Evolutionary conservation across 2,888 invertebrate genomes (phyloP), one percentile per base, ranked within the genome.

Genomic region (Spisula solida): DNA sequence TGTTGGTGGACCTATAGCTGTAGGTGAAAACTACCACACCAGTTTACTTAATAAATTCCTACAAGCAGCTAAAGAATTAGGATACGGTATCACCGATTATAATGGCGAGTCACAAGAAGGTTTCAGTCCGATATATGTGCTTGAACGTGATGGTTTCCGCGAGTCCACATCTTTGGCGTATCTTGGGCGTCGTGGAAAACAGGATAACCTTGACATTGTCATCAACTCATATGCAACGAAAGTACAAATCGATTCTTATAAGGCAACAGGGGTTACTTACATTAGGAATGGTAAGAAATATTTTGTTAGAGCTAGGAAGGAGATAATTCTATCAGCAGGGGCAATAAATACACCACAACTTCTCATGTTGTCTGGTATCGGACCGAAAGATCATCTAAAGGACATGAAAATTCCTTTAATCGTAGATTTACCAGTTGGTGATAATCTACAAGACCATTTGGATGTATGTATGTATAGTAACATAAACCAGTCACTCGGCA

Each of bases 51-150:
- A 95, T 34, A 91, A 93, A 41, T 94, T 96, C 87, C 83, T 96
- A 5, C 95, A 97, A 83, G 98, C 98, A 75, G 97, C 97, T 18
- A 95, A 97, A 94, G 97, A 97, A 96, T 96, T 98, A 94, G 97
- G 97, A 55, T 97, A 97, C 95, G 92, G 96, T 0, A 94, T 97
- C 55, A 93, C 97, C 78, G 97, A 97, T 93, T 95, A 97, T 81
- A 97, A 97, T 95, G 96, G 96, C 87, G 95, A 93, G 75, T 89
- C 94, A 47, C 93, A 94, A 78, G 90, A 95, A 90, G 86, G 86
- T 56, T 86, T 86, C 47, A 55, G 47, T 78, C 34, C 55, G 48
- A 55, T 78, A 4, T 82, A 70, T 34, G 29, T 82, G 10, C 84
- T 79, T 0, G 79, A 80, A 0, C 81, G 75, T 20, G 80, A 94